Evolutionary conservation across 2,888 invertebrate species (phyloP), one percentile per base, ranked within the genome.

Genomic region (Lordiphosa fenestrarum): DNA sequence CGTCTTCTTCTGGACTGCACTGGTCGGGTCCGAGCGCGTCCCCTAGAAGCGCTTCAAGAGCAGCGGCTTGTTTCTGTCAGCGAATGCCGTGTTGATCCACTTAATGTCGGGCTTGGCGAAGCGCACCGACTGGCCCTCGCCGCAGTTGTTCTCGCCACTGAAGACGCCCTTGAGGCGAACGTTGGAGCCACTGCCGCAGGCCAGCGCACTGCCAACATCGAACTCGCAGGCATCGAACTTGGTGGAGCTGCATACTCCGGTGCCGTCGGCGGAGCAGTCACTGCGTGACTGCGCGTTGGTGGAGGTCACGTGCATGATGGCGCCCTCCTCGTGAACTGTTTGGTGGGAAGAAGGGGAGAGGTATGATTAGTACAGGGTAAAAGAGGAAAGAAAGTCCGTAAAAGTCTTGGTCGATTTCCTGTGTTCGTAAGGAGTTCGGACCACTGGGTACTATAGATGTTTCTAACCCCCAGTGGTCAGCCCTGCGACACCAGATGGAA

Each of bases 121-220:
- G 1, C 90, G 91, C 4, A 92, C 92, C 0, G 92, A 82, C 66
- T 88, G 82, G 52, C 92, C 92, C 80, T 92, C 91, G 50, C 91
- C 91, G 71, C 92, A 93, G 15, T 91, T 94, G 30, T 94, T 93
- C 80, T 95, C 95, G 91, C 93, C 94, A 30, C 94, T 93, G 90
- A 93, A 95, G 65, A 95, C 90, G 55, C 95, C 96, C 74, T 93
- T 91, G 21, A 96, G 90, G 6, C 93, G 92, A 64, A 91, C 91
- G 10, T 93, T 94, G 65, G 93, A 92, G 2, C 93, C 93, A 7
- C 91, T 92, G 9, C 93, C 93, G 86, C 96, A 96, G 5, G 95
- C 95, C 46, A 96, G 89, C 0, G 95, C 96, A 71, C 95, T 94
- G 46, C 96, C 96, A 51, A 93, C 91, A 86, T 96, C 96, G 6